Conservation (phyloP, 1,140 invertebrate genomes). For the Aphaenogaster floridana region DNA sequence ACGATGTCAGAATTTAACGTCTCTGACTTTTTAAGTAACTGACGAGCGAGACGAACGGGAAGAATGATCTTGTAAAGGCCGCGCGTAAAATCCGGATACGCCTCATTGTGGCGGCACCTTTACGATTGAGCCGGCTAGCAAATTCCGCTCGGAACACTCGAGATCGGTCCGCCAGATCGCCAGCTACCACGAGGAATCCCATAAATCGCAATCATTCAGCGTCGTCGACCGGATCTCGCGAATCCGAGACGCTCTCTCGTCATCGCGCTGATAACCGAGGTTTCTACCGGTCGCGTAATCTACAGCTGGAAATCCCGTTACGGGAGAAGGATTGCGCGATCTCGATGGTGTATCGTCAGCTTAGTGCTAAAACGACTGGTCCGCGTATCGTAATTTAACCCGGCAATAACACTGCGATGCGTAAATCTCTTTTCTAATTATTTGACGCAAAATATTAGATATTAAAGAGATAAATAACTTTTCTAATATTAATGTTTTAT, state of each 20-base stretch:
- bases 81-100: slow-evolving; percentile 1
- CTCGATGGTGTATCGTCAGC: slow-evolving; percentile 39
- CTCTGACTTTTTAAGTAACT: too few species aligned
- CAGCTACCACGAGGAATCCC: slow-evolving; percentile 35
- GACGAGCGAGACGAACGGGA: not conserved
- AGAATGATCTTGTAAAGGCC: slow-evolving; percentile 21
- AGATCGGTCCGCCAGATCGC: slow-evolving; percentile 55
- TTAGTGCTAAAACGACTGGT: slow-evolving; percentile 32
- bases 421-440: slow-evolving; percentile 2
- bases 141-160: slow-evolving; percentile 26
- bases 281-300: slow-evolving; percentile 56
- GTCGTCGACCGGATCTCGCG: slow-evolving; percentile 14
- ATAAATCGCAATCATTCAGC: slow-evolving; percentile 70
- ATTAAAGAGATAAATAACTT: not conserved
- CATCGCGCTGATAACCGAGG: slow-evolving; percentile 40
- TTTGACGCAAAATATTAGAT: not conserved
- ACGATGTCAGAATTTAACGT: slow-evolving; percentile 18
- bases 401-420: not conserved
- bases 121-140: slow-evolving; percentile 19
- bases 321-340: slow-evolving; percentile 50
- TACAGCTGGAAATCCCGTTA: slow-evolving; percentile 52
- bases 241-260: slow-evolving; percentile 43
- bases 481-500: too few species aligned
- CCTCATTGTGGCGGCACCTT: slow-evolving; percentile 50
- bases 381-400: slow-evolving; percentile 13